These are phyloP conservation scores for Pocillopora grandis DNA, from an alignment of 92 coral and sea anemone species.

Conservation along the genomic window DNA sequence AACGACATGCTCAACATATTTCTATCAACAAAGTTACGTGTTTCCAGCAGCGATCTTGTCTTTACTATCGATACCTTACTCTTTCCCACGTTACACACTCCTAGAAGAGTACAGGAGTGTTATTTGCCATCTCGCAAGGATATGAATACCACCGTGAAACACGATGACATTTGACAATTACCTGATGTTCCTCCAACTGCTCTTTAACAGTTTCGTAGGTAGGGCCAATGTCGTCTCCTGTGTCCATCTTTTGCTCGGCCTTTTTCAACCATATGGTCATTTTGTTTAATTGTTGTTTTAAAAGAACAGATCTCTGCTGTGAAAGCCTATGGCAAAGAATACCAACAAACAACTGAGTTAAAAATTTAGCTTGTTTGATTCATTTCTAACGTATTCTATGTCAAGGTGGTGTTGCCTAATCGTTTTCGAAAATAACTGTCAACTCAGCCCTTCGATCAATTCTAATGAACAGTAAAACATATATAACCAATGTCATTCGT, in stretches of 20 bases:
- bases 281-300: constrained; percentile 61
- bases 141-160: no score
- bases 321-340: constrained; percentile 46
- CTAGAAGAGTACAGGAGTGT: no score
- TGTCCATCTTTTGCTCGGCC: constrained; percentile 72
- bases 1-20: background rate
- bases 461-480: no score
- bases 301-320: constrained; percentile 36
- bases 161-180: background rate
- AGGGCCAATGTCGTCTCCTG: constrained; percentile 61
- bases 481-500: no score
- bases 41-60: no score
- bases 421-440: no score
- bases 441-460: no score
- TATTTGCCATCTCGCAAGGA: no score
- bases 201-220: constrained; percentile 75
- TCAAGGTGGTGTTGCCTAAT: no score
- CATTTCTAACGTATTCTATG: no score
- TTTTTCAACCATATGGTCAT: constrained; percentile 65
- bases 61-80: no score
- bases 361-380: background rate
- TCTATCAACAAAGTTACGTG: background rate
- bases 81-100: no score
- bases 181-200: constrained; percentile 89
- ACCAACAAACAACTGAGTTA: background rate